Evolutionary conservation across 2,113 vertebrate genomes (phyloP), one percentile per base, ranked within the genome.

Genomic region (Podiceps cristatus): DNA sequence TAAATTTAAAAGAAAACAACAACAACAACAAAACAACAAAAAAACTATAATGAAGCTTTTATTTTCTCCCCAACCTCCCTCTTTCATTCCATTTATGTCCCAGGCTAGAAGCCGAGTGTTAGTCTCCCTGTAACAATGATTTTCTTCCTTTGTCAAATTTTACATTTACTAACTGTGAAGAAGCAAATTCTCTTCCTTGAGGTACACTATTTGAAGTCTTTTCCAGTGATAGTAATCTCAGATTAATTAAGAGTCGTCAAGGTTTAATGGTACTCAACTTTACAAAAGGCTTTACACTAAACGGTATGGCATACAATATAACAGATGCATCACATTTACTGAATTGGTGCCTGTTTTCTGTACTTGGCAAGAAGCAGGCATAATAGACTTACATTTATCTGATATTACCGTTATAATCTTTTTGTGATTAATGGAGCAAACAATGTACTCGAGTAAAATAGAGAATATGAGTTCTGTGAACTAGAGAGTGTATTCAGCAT

Each of bases 361-460:
- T 7, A 2, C 88, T 90, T 86, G 86, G 85, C 90, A 86, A 69
- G 81, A 56, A 42, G 35, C 58, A 64, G 44, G 33, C 62, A 15
- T 42, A 19, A 83, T 33, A 58, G 85, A 50, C 72, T 58, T 66
- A 82, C 13, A 50, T 58, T 80, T 88, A 50, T 77, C 53, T 71
- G 88, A 56, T 97, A 58, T 31, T 71, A 69, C 81, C 16, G 18
- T 96, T 95, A 52, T 2, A 13, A 66, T 72, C 90, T 68, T 94
- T 96, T 97, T 86, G 88, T 94, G 92, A 66, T 92, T 95, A 97
- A 75, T 96, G 82, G 92, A 93, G 88, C 86, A 88, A 96, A 75
- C 88, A 93, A 49, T 62, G 79, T 62, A 44, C 56, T 71, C 79
- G 50, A 83, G 20, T 47, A 87, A 87, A 86, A 84, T 10, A 40